Evolutionary conservation across 2,113 vertebrate genomes (phyloP).

Genomic region (Pristiophorus japonicus): DNA sequence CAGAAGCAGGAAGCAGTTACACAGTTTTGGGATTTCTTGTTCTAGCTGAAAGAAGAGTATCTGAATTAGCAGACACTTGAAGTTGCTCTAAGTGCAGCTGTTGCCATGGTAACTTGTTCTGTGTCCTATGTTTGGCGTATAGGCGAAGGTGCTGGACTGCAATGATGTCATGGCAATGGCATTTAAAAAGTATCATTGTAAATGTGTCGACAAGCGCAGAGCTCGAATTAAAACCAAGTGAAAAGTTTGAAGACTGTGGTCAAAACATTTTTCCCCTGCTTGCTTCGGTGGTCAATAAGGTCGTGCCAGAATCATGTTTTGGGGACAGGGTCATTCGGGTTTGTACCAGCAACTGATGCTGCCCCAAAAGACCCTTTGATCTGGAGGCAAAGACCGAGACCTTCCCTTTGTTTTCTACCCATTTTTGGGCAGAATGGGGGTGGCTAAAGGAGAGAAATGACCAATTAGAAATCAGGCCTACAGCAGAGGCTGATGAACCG

Average conservation of each 20-base stretch:
- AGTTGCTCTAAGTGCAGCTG: slow-evolving; percentile 13
- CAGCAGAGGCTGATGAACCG: background rate
- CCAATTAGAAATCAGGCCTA: background rate
- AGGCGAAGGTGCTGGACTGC: background rate
- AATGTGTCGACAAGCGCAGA: no score
- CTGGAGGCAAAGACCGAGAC: background rate
- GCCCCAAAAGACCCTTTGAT: background rate
- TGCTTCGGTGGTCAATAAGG: background rate
- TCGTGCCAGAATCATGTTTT: background rate
- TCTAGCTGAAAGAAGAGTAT: background rate
- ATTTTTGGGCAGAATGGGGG: background rate
- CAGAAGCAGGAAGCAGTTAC: background rate
- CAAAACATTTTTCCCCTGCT: background rate
- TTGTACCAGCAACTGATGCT: background rate
- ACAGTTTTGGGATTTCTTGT: background rate
- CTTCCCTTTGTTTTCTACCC: background rate
- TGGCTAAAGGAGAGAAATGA: background rate
- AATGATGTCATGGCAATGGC: slow-evolving; percentile 11
- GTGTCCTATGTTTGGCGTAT: background rate
- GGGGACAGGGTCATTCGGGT: background rate
- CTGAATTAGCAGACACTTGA: background rate
- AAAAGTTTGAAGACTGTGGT: background rate
- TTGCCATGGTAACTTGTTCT: background rate
- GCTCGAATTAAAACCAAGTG: background rate
- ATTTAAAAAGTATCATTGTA: background rate